Percentiles rank a stretch among this genome's conserved stretches.
Conservation (phyloP, 2,888 invertebrate species). For the Cheilosia impressa region DNA sequence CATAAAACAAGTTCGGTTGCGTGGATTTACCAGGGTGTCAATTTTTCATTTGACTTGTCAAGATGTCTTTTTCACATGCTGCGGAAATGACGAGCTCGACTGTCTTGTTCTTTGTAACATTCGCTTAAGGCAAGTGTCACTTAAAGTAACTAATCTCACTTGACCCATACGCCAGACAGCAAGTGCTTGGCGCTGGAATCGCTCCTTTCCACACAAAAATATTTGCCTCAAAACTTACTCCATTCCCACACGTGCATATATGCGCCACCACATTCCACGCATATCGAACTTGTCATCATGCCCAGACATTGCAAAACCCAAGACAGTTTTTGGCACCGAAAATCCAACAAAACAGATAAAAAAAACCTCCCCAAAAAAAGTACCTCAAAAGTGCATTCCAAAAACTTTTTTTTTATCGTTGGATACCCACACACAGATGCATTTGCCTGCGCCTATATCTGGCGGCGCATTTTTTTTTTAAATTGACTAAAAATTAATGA, state of each 20-base stretch:
- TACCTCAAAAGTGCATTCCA: constrained; percentile 42
- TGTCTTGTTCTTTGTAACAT: too few relatives aligned
- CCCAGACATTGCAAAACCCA: constrained; percentile 44
- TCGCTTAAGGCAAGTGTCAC: too few relatives aligned
- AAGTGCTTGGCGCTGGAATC: too few relatives aligned
- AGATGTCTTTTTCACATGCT: too few relatives aligned
- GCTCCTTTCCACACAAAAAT: background rate
- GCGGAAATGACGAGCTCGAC: too few relatives aligned
- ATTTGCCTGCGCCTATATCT: background rate
- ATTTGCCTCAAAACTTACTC: constrained; percentile 14
- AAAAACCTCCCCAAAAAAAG: constrained; percentile 28
- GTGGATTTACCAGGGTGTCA: too few relatives aligned
- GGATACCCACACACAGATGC: constrained; percentile 27
- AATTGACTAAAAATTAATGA: constrained; percentile 56
- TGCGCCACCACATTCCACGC: constrained; percentile 65
- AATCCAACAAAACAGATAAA: background rate
- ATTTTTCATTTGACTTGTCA: too few relatives aligned
- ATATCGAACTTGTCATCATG: constrained; percentile 68
- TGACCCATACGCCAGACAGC: too few relatives aligned
- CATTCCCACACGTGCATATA: constrained; percentile 31
- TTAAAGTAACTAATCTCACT: too few relatives aligned
- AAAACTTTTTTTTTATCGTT: constrained; percentile 4
- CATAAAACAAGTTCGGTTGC: too few relatives aligned
- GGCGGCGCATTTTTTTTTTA: constrained; percentile 3
- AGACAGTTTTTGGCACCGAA: constrained; percentile 30